Evolutionary conservation across 2,113 vertebrate genomes (phyloP), one percentile per base, ranked within the genome.

Genomic region (Elachura formosa): DNA sequence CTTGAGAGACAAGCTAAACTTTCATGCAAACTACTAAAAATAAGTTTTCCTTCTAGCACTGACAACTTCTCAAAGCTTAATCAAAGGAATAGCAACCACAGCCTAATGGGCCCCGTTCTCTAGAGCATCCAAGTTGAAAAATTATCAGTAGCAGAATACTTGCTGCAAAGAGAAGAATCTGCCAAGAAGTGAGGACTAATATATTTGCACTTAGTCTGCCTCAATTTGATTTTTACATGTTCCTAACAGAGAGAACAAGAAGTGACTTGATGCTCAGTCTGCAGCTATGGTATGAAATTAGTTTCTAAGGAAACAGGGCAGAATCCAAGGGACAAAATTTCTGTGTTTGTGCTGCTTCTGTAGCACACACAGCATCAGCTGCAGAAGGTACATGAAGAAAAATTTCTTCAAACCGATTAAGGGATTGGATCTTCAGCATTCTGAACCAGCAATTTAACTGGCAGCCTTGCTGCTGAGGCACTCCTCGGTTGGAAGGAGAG

Each of bases 251-350:
- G 33, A 51, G 21, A 56, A 87, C 1, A 4, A 17, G 9, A 85
- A 91, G 41, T 3, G 8, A 89, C 85, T 91, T 28, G 61, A 80
- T 59, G 83, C 49, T 85, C 49, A 52, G 51, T 52, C 71, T 6
- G 3, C 66, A 85, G 63, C 26, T 62, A 54, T 0, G 9, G 41
- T 41, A 90, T 1, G 3, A 88, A 66, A 66, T 62, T 21, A 85
- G 84, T 90, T 93, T 92, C 87, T 95, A 87, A 54, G 91, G 93
- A 87, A 91, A 95, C 63, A 17, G 33, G 28, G 43, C 62, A 90
- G 71, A 91, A 85, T 54, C 14, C 1, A 6, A 91, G 5, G 33
- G n/a, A 94, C 17, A 77, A 69, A 56, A 74, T 93, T 62, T 54
- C 71, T 76, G 54, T 17, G 48, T 93, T 82, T 84, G 69, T 54